Percentiles rank a stretch among this genome's conserved stretches.
Evolutionary conservation across 1,140 invertebrate genomes (phyloP).

Genomic region (Drosophila repletoides): DNA sequence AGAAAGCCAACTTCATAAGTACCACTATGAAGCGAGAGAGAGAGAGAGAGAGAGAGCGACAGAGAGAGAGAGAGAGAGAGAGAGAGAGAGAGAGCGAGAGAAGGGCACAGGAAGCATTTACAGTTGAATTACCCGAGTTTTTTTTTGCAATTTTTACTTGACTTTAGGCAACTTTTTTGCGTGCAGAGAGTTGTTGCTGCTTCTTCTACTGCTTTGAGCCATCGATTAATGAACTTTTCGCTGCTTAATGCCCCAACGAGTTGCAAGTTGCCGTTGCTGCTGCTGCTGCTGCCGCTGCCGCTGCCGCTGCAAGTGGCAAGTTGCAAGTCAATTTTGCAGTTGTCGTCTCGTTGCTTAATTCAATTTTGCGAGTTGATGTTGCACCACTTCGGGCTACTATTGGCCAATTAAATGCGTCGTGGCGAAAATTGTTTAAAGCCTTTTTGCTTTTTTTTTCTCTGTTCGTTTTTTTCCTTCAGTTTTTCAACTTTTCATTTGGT

Average conservation of each 20-base stretch:
- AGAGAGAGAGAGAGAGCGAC: too few relatives aligned
- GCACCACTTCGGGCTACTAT: neutral
- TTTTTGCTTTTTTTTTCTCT: neutral
- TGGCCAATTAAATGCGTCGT: conserved; percentile 44
- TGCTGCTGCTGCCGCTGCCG: neutral
- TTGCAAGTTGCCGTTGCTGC: conserved; percentile 1
- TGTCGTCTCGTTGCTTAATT: conserved; percentile 42
- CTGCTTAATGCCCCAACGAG: conserved; percentile 28
- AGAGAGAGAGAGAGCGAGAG: too few relatives aligned
- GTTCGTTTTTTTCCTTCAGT: neutral
- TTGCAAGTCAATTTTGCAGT: conserved; percentile 43
- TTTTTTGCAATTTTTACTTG: conserved; percentile 2
- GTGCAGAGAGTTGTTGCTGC: conserved; percentile 1
- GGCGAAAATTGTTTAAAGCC: conserved; percentile 39
- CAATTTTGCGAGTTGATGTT: conserved; percentile 23
- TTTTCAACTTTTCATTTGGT: neutral
- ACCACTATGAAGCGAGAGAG: too few relatives aligned
- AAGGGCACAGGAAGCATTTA: neutral
- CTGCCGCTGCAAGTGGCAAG: neutral
- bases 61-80: too few relatives aligned
- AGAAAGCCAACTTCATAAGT: too few relatives aligned
- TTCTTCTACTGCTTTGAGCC: conserved; percentile 4
- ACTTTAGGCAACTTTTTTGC: too few relatives aligned
- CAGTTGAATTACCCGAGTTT: conserved; percentile 1
- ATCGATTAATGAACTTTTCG: conserved; percentile 39